phyloP scores from a whole-genome alignment of 2,797 vertebrate species.

The Myotis pilosus region DNA sequence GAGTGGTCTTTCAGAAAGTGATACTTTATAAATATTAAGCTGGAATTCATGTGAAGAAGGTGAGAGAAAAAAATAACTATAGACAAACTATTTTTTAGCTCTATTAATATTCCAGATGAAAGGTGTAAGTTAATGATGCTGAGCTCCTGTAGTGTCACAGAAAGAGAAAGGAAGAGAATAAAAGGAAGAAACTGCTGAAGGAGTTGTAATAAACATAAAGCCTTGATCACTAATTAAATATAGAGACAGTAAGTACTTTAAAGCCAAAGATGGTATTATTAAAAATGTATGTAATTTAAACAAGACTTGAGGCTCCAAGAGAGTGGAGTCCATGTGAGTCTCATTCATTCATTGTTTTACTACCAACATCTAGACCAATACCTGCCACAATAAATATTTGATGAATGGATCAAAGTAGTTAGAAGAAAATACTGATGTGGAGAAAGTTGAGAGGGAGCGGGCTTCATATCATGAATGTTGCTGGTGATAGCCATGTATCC shows the following conservation, averaged over 20 bases:
- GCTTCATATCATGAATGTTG: not conserved
- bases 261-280: not conserved
- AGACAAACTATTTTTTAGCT: not conserved
- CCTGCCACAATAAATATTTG: slow-evolving; percentile 27
- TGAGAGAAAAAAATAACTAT: not conserved
- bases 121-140: not conserved
- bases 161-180: not conserved
- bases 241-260: not conserved
- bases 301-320: not conserved
- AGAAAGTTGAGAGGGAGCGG: not conserved
- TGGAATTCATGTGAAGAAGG: not conserved
- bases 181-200: not conserved
- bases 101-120: not conserved
- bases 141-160: not conserved
- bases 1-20: not conserved
- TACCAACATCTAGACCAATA: not conserved
- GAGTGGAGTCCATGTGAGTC: not conserved
- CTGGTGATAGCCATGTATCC: not conserved
- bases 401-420: not conserved
- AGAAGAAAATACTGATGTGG: not conserved
- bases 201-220: not conserved
- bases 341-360: not conserved
- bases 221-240: not conserved
- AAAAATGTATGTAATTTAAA: not conserved
- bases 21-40: not conserved